Conservation (phyloP, 2,113 vertebrate genomes). For the Cervus canadensis region DNA sequence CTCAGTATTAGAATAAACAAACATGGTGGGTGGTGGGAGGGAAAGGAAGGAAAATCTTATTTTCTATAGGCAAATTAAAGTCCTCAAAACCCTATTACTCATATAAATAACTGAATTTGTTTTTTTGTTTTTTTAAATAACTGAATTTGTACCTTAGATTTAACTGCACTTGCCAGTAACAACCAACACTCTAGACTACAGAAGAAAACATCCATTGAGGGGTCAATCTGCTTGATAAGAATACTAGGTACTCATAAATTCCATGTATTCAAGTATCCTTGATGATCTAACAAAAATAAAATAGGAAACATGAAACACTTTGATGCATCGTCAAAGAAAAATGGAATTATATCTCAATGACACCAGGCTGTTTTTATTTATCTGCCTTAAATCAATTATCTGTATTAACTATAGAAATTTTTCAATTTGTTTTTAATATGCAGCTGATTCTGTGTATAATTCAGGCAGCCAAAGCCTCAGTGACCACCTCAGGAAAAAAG, state of each 20-base stretch:
- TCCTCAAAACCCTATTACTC: neutral
- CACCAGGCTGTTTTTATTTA: neutral
- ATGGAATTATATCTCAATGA: neutral
- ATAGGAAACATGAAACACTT: neutral
- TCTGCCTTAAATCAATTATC: neutral
- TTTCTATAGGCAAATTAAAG: slow-evolving; percentile 34
- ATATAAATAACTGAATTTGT: neutral
- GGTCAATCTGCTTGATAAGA: neutral
- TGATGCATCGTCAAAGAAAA: neutral
- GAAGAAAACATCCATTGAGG: neutral
- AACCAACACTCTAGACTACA: neutral
- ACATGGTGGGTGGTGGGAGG: neutral
- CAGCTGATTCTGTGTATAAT: slow-evolving; percentile 59
- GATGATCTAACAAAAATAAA: neutral
- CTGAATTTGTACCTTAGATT: neutral
- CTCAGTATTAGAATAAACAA: neutral
- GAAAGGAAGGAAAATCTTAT: neutral
- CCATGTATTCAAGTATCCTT: neutral
- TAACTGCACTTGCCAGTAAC: neutral
- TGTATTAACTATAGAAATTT: neutral
- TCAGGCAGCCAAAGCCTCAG: slow-evolving; percentile 54
- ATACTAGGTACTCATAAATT: neutral
- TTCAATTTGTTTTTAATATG: slow-evolving; percentile 24
- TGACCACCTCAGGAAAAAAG: slow-evolving; percentile 56
- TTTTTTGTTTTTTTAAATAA: neutral